These are phyloP conservation scores for Drosophila atripex DNA, from an alignment of 2,888 invertebrate genomes.

Conservation along the genomic window DNA sequence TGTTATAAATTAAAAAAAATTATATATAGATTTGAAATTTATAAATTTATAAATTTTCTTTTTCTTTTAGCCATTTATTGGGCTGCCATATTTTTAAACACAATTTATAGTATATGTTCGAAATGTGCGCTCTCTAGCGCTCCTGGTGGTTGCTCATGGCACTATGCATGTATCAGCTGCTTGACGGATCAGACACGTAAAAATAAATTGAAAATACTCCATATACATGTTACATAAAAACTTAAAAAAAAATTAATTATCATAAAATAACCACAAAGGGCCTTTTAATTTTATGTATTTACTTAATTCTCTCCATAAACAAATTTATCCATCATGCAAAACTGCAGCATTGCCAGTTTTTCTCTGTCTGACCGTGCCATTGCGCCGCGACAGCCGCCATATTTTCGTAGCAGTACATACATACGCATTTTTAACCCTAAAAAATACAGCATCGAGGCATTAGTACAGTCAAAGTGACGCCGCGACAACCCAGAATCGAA, in stretches of 20 bases:
- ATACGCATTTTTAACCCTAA: constrained; percentile 72
- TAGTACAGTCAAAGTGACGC: constrained; percentile 77
- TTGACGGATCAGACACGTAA: background rate
- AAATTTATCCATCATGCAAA: background rate
- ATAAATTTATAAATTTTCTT: too few relatives aligned
- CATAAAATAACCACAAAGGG: background rate
- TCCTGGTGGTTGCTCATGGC: too few relatives aligned
- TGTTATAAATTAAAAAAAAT: too few relatives aligned
- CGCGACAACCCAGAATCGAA: constrained; percentile 55
- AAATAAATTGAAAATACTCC: background rate
- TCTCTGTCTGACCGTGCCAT: constrained; percentile 38
- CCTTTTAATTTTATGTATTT: background rate
- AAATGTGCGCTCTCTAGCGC: too few relatives aligned
- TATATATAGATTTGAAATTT: too few relatives aligned
- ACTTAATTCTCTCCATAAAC: background rate
- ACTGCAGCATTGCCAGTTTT: constrained; percentile 22
- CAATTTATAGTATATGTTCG: too few relatives aligned
- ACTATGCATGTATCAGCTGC: background rate
- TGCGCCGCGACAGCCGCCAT: constrained; percentile 53
- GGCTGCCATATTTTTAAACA: too few relatives aligned
- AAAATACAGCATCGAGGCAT: constrained; percentile 75
- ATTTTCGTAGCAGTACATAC: constrained; percentile 53
- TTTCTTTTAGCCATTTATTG: background rate
- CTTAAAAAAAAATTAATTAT: background rate
- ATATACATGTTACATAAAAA: background rate